Evolutionary conservation across 53 echinoderm and acorn worm genomes (phyloP).

Genomic region (Mesocentrotus franciscanus): DNA sequence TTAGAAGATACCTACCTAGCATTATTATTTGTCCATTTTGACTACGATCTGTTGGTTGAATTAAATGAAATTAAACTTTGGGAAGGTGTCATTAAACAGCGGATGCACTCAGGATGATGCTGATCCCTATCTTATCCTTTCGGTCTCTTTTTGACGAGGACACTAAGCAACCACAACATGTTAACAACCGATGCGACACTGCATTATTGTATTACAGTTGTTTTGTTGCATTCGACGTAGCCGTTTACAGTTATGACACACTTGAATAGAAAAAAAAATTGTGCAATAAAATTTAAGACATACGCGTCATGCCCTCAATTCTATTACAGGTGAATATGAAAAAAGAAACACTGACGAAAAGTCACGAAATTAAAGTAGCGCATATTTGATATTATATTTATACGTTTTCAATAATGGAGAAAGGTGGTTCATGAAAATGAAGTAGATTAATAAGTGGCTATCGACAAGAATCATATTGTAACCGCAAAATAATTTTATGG

Average conservation of each 20-base stretch:
- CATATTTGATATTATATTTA: too few species aligned
- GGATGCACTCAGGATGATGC: background rate
- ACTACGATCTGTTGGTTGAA: background rate
- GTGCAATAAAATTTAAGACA: too few species aligned
- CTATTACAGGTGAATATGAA: background rate
- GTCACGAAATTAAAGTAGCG: too few species aligned
- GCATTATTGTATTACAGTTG: background rate
- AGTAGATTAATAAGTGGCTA: too few species aligned
- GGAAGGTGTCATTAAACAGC: background rate
- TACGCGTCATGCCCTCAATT: too few species aligned
- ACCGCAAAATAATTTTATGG: background rate
- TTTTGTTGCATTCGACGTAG: background rate
- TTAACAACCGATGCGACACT: background rate
- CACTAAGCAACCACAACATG: background rate
- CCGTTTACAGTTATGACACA: too few species aligned
- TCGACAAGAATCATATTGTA: background rate
- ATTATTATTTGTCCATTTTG: background rate
- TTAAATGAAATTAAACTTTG: background rate
- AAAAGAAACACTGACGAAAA: too few species aligned
- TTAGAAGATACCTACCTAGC: background rate
- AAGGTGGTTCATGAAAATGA: too few species aligned
- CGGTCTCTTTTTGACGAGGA: background rate
- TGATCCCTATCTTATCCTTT: background rate
- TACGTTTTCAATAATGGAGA: too few species aligned
- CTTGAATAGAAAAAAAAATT: too few species aligned